Conservation (phyloP, 2,113 vertebrate genomes). For the Strix uralensis region DNA sequence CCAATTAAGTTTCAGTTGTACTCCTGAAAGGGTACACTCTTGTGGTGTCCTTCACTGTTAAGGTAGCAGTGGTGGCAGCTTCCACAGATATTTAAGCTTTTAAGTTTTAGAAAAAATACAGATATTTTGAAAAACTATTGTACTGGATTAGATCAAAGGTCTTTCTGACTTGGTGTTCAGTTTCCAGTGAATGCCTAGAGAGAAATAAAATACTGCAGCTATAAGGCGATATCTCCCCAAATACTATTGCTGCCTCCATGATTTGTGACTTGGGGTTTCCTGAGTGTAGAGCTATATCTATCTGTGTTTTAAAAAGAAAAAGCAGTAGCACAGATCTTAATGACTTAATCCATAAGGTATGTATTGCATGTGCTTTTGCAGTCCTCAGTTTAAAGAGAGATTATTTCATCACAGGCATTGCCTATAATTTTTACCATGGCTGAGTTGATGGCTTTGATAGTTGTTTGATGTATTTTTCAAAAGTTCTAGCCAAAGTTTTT, state of each 20-base stretch:
- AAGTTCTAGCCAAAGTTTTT: background rate
- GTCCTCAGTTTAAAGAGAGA: background rate
- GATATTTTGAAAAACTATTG: background rate
- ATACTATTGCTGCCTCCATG: background rate
- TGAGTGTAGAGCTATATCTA: background rate
- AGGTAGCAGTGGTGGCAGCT: background rate
- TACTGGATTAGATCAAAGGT: background rate
- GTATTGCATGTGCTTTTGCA: background rate
- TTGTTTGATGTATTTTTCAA: background rate
- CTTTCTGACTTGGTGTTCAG: background rate
- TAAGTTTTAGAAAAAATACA: background rate
- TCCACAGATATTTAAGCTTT: background rate
- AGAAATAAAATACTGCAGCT: background rate
- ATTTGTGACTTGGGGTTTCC: background rate
- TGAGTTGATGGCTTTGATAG: background rate
- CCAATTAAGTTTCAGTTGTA: background rate
- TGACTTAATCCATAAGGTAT: background rate
- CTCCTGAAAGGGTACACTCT: background rate
- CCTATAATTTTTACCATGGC: background rate
- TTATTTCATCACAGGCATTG: background rate
- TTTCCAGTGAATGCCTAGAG: background rate
- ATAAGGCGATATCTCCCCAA: background rate
- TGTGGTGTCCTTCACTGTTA: background rate
- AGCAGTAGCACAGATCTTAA: background rate
- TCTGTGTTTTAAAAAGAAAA: background rate